These are phyloP conservation scores for Helicoverpa armigera DNA, from an alignment of 1,140 invertebrate species.

Conservation along the genomic window DNA sequence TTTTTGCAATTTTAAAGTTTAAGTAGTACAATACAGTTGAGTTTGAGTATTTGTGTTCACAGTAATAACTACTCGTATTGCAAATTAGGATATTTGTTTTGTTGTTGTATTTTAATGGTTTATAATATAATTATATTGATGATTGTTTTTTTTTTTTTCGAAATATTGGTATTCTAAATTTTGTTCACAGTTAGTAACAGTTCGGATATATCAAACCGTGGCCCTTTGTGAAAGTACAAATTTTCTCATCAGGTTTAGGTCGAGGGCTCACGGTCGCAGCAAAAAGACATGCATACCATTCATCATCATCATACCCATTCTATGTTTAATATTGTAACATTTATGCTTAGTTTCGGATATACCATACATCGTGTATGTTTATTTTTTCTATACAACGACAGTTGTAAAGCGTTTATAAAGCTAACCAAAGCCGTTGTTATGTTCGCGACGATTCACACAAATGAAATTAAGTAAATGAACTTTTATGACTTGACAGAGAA, in stretches of 20 bases:
- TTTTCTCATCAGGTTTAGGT: conserved; percentile 80
- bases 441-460: conserved; percentile 65
- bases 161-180: conserved; percentile 67
- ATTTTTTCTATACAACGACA: conserved; percentile 52
- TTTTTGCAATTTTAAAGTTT: conserved; percentile 53
- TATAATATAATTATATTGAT: conserved; percentile 80
- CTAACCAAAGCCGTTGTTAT: conserved; percentile 57
- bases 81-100: conserved; percentile 79
- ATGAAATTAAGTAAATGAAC: conserved; percentile 78
- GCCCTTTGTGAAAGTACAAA: conserved; percentile 81
- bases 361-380: conserved; percentile 51
- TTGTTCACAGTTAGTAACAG: conserved; percentile 48
- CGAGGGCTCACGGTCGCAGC: conserved; percentile 64
- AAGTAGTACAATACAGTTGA: conserved; percentile 54
- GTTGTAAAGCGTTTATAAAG: conserved; percentile 55
- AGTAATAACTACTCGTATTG: conserved; percentile 52
- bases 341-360: conserved; percentile 33
- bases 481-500: conserved; percentile 57
- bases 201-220: conserved; percentile 52
- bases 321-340: conserved; percentile 42
- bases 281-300: conserved; percentile 76
- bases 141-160: conserved; percentile 70
- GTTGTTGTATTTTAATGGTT: conserved; percentile 85
- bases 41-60: conserved; percentile 84
- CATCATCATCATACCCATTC: conserved; percentile 63